Conservation (phyloP, 2,888 invertebrate genomes). For the Drosophila quasianomalipes region DNA sequence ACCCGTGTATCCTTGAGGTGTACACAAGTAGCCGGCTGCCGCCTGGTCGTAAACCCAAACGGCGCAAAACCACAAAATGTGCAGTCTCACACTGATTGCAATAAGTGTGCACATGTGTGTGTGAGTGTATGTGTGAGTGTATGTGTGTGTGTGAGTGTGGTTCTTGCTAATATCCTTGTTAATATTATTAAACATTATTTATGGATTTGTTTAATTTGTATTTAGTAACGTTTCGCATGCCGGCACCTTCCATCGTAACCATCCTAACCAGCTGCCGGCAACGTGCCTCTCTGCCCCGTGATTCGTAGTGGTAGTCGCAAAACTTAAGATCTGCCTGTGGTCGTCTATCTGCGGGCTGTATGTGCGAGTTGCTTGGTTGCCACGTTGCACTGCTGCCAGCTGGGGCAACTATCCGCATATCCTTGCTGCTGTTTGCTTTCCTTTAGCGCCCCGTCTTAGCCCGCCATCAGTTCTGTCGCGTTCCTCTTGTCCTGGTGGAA, state of each 20-base stretch:
- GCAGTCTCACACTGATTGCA: constrained; percentile 68
- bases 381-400: constrained; percentile 44
- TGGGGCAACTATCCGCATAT: constrained; percentile 54
- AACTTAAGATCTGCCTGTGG: constrained; percentile 76
- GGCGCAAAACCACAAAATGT: constrained; percentile 43
- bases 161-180: constrained; percentile 83
- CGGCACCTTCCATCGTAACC: constrained; percentile 23
- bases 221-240: constrained; percentile 80
- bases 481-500: constrained; percentile 80
- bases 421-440: constrained; percentile 35
- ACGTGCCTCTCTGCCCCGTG: constrained; percentile 42
- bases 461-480: constrained; percentile 58
- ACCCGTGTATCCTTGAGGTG: constrained; percentile 33
- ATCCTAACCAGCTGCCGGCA: constrained; percentile 22
- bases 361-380: constrained; percentile 18
- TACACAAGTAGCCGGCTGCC: constrained; percentile 12
- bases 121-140: constrained; percentile 17
- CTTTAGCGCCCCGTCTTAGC: constrained; percentile 24
- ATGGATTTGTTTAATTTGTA: constrained; percentile 85
- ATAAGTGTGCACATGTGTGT: constrained; percentile 42
- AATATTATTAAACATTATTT: constrained; percentile 85
- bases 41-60: constrained; percentile 36
- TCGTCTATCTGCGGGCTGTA: constrained; percentile 49
- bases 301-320: constrained; percentile 30
- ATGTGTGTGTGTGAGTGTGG: constrained; percentile 44